Evolutionary conservation across 1,140 invertebrate species (phyloP), one percentile per base, ranked within the genome.

Genomic region (Drosophila persimilis): DNA sequence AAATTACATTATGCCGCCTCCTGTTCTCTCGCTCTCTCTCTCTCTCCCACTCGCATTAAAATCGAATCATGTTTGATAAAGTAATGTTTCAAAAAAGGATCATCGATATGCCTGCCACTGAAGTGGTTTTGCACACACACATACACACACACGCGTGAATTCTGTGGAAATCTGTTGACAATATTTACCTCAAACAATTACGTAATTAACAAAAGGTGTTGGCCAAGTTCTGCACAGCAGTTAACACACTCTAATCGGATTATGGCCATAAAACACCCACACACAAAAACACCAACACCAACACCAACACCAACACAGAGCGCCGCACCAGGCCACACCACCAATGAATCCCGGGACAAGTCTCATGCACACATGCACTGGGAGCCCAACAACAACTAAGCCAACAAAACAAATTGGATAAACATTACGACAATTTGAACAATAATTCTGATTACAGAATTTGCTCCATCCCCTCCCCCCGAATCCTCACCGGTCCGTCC

Each of bases 371-470:
- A 47, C 46, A 62, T 6, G n/a, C 39, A 45, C 53, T 8, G 8
- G 31, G 8, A 0, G 8, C 0, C 2, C 26, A 61, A 24, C 67
- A 73, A 72, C 47, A 74, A 85, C 60, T 72, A 77, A 86, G 62
- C 77, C 52, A 72, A 65, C 64, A 85, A 71, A 85, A 85, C 81
- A 81, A 85, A 85, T 81, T 85, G 83, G 79, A 76, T 74, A 85
- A 85, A 85, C 80, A 85, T 88, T 83, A 88, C 77, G 66, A 88
- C 81, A 85, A 85, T 81, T 73, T 78, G 81, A 85, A 83, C 83
- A 85, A 88, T 85, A 85, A 85, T 84, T 84, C 78, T 79, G 81
- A 80, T 80, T 85, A 76, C 65, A 76, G 66, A 73, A 85, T 78
- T 83, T 75, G 59, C 66, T 57, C 65, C 20, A 20, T 20, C 20